Evolutionary conservation across 2,888 invertebrate species (phyloP), one percentile per base, ranked within the genome.

Genomic region (Drosophila fulvimacula): DNA sequence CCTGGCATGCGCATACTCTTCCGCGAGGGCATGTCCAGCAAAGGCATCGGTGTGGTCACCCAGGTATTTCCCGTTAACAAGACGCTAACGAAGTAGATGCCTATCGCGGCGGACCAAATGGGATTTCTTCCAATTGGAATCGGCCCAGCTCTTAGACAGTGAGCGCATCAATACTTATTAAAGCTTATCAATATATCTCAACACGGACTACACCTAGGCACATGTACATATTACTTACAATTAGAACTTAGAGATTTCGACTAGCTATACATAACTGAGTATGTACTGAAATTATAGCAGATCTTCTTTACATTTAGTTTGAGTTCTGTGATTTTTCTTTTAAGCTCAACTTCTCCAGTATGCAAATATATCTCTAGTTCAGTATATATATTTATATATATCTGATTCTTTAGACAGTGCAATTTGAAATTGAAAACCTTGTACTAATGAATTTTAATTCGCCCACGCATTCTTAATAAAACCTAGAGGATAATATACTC

Each of bases 31-130:
- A 94, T 76, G 76, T 76, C 94, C 73, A 96, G 97, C 38, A 97
- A 97, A 92, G 98, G 97, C 38, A 96, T 97, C 79, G 98, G 98
- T 3, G 95, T 96, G 86, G 95, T 98, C 10, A 95, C 95, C 1
- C 96, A 96, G 91, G 94, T 96, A 52, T 96, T 96, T 91, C 95
- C 95, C n/a, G 88, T 93, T 0, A 92, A 93, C 77, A 91, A 91
- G 70, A 77, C 82, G 3, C 65, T 84, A 34, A 51, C 63, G 52
- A 87, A 72, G 55, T 76, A 75, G 49, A 65, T 30, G 13, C 27
- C n/a, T n/a, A n/a, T n/a, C n/a, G n/a, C n/a, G n/a, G n/a, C n/a
- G n/a, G n/a, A n/a, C n/a, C n/a, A 63, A 48, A 11, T 53, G 62
- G 66, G 49, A 67, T 66, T 76, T 66, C 38, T 46, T 61, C 32